Conservation (phyloP, 2,113 vertebrate species). For the Zootoca vivipara region DNA sequence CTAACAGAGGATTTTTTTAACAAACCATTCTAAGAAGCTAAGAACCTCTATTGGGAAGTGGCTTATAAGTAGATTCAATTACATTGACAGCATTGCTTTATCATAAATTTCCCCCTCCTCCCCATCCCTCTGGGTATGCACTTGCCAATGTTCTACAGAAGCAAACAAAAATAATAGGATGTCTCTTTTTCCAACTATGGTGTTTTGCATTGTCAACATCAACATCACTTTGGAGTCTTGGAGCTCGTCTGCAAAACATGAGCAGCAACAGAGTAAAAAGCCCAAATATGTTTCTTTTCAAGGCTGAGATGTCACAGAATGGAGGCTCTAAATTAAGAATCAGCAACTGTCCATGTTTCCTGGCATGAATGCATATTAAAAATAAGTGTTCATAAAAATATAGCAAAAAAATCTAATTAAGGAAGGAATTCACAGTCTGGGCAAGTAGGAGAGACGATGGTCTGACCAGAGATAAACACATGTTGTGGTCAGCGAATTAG, state of each 20-base stretch:
- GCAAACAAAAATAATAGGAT: not conserved
- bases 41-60: not conserved
- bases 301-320: not conserved
- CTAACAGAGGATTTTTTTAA: not conserved
- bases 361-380: slow-evolving; percentile 13
- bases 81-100: slow-evolving; percentile 2
- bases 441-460: not conserved
- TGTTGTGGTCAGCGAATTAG: not conserved
- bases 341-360: slow-evolving; percentile 6
- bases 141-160: not conserved
- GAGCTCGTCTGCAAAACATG: not conserved
- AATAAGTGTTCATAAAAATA: slow-evolving; percentile 15
- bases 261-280: not conserved
- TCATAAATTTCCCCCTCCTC: not conserved
- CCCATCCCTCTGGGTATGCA: not conserved
- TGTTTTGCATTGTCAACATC: slow-evolving; percentile 14
- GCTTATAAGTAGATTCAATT: slow-evolving; percentile 20
- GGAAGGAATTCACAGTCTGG: not conserved
- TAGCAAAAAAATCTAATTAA: slow-evolving; percentile 6
- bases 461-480: slow-evolving; percentile 10
- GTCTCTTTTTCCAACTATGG: not conserved
- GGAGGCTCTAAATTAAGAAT: slow-evolving; percentile 17
- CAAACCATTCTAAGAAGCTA: not conserved
- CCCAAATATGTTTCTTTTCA: not conserved
- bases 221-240: not conserved